Base-by-base conservation (phyloP, 92 coral and sea anemone genomes). In the Muricea muricata region DNA sequence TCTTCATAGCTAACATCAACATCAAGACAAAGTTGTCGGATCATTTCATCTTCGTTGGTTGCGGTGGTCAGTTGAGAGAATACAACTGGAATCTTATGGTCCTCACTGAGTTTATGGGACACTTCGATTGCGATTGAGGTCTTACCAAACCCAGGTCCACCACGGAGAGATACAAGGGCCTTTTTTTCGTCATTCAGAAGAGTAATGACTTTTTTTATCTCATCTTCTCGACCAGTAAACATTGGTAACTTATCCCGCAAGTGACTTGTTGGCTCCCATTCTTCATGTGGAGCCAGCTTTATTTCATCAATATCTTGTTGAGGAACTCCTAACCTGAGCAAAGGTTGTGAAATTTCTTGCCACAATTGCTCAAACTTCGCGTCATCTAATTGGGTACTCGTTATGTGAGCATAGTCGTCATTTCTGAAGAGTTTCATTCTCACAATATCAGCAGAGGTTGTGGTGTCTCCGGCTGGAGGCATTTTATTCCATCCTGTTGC, bases 401-500 rank as follows among this genome's bases (percentile, higher is more conserved):
- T 17, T 0, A 50, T 33, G 28, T 90, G 93, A 47, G 25, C 75
- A 34, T 74, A 90, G 30, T 86, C 57, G 14, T 86, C 71, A 46
- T 90, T 90, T 25, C 93, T 77, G 34, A 54, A 86, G 17, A 34
- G 42, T 47, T 86, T 86, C 24, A 90, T 77, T 34, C 88, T 77
- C 30, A 57, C 80, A 56, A 90, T 65, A 39, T 90, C 73, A 0
- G 88, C 93, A 45, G 87, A 83, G 0, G 0, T 12, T 55, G 87
- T 65, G 48, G 39, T 12, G 24, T 90, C 90, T 33, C 32, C 14
- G 1, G 76, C 93, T 41, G 69, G 60, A 60, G 93, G 93, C 89
- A 63, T 55, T 2, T 68, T 6, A 76, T 87, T 41, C 93, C 93
- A 91, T 41, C 93, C 93, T 1, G 67, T 73, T 42, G 48, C 11